A percentile compares a stretch with the other conserved stretches of the same genome.
phyloP scores from a whole-genome alignment of 2,888 invertebrate genomes.

The Tortricodes alternella region DNA sequence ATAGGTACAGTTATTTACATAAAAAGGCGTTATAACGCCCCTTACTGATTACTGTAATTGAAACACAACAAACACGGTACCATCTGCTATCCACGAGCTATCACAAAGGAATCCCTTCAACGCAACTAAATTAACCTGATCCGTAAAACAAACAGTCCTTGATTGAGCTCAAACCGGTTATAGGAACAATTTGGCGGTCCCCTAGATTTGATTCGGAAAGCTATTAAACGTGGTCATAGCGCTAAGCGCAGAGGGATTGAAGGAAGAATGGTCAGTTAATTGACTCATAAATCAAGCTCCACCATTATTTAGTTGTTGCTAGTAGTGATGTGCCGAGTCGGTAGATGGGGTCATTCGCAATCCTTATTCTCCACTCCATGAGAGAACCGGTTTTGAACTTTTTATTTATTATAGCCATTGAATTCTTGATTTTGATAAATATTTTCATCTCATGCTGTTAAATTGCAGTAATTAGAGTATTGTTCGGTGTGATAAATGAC shows the following conservation, averaged over 20 bases:
- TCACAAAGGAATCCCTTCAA: slow-evolving; percentile 21
- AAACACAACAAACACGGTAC: slow-evolving; percentile 26
- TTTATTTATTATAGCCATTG: slow-evolving; percentile 40
- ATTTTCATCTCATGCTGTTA: slow-evolving; percentile 56
- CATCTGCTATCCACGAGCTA: slow-evolving; percentile 26
- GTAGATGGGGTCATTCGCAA: slow-evolving; percentile 64
- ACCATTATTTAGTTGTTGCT: slow-evolving; percentile 20
- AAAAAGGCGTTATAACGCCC: background rate
- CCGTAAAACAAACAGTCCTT: slow-evolving; percentile 35
- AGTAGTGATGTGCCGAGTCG: slow-evolving; percentile 42
- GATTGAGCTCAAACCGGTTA: slow-evolving; percentile 33
- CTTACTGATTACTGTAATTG: slow-evolving; percentile 17
- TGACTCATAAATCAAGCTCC: slow-evolving; percentile 35
- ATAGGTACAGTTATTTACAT: too few relatives aligned
- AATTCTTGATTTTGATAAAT: slow-evolving; percentile 48
- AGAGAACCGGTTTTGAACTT: slow-evolving; percentile 11
- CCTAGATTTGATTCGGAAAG: slow-evolving; percentile 33
- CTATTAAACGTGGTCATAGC: slow-evolving; percentile 32
- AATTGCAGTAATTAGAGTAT: slow-evolving; percentile 47
- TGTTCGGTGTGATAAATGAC: slow-evolving; percentile 35
- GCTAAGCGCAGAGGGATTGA: slow-evolving; percentile 17
- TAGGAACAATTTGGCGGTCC: slow-evolving; percentile 21
- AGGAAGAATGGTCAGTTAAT: slow-evolving; percentile 38
- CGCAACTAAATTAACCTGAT: slow-evolving; percentile 28
- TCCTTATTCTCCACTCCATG: slow-evolving; percentile 41